Base-by-base conservation (phyloP, 92 coral and sea anemone species). In the Anthopleura xanthogrammica region DNA sequence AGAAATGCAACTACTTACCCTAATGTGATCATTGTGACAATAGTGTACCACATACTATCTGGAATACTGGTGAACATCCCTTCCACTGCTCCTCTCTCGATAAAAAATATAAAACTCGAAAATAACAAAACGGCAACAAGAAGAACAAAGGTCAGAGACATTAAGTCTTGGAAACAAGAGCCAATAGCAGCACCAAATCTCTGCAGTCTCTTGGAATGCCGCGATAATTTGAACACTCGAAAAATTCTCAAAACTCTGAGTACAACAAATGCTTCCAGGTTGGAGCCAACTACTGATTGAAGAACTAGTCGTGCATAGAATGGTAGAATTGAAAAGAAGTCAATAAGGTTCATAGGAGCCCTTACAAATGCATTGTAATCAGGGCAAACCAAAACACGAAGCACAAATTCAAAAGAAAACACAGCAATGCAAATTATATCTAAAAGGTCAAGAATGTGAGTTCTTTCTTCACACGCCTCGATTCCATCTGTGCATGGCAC, bases 31-130 rank as follows among this genome's bases (percentile, higher is more conserved):
- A 96, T 94, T 1, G 99, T 96, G 11, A 96, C 99, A 39, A 91
- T 91, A 14, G 99, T 89, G 81, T 89, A 96, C 99, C 99, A 96
- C 99, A 96, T 96, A 20, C 94, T 91, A 83, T 96, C 99, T 20
- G 94, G 93, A 13, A 96, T 96, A 75, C 99, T 96, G 80, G 85
- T 92, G 54, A 96, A 96, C 75, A 90, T 88, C 22, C 95, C 98
- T 22, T 95, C 94, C 64, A 90, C 90, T 10, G 90, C 94, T 4
- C 90, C 92, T 43, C 86, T 90, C 77, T 95, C 98, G 23, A 94
- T 91, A 70, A 95, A 95, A 89, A 92, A 95, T 75, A 95, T 87
- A 74, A 92, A 88, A 83, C 98, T 95, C n/a, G 98, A 89, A 76
- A 95, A 95, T 3, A 95, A 77, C 14, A 95, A 83, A n/a, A 95